A percentile compares a stretch with the other conserved stretches of the same genome.
Evolutionary conservation across 92 coral and sea anemone species (phyloP).

Genomic region (Phymanthus crucifer): DNA sequence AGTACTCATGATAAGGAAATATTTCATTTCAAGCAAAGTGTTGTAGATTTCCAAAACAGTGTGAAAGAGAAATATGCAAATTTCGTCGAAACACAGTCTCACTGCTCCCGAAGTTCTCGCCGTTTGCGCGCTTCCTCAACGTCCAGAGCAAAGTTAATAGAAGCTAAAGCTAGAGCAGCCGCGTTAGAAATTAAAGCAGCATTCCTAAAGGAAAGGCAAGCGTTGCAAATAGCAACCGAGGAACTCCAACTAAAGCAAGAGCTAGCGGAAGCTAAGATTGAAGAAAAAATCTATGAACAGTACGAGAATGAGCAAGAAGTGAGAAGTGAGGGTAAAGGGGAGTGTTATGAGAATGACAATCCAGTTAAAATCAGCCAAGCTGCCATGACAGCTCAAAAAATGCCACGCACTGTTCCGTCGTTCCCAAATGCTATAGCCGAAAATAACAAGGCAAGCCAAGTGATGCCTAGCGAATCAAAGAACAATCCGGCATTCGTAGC

Average conservation of each 20-base stretch:
- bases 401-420: not conserved
- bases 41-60: too few relatives aligned
- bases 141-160: slow-evolving; percentile 8
- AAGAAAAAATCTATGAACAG: slow-evolving; percentile 24
- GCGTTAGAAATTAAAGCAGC: slow-evolving; percentile 34
- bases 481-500: not conserved
- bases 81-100: not conserved
- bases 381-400: not conserved
- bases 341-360: too few relatives aligned
- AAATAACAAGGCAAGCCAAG: not conserved
- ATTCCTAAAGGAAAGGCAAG: slow-evolving; percentile 24
- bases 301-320: not conserved
- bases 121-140: not conserved
- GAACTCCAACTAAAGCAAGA: slow-evolving; percentile 23
- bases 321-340: not conserved
- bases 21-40: slow-evolving; percentile 40
- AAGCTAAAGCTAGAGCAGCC: too few relatives aligned
- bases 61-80: too few relatives aligned
- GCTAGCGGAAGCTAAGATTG: slow-evolving; percentile 17
- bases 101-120: not conserved
- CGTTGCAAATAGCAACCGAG: slow-evolving; percentile 22
- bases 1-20: slow-evolving; percentile 30
- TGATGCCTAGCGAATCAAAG: not conserved
- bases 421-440: not conserved
- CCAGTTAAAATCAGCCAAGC: not conserved